These are phyloP conservation scores for Galerucella nymphaeae DNA, from an alignment of 2,888 invertebrate species.

Conservation along the genomic window DNA sequence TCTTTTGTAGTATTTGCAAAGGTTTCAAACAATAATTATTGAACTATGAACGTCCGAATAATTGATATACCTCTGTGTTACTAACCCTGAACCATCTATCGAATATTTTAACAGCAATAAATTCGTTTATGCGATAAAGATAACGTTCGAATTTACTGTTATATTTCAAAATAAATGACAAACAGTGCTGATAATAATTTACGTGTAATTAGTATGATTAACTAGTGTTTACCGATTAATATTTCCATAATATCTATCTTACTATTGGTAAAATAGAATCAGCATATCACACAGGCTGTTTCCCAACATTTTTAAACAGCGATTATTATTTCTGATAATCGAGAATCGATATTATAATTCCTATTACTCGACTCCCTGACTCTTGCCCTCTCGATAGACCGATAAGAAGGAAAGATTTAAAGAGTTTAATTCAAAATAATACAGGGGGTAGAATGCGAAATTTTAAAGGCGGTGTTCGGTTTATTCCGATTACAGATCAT, in stretches of 20 bases:
- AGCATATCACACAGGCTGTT: no score
- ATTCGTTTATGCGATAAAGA: constrained; percentile 41
- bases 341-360: constrained; percentile 34
- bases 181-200: constrained; percentile 48
- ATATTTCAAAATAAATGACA: constrained; percentile 49
- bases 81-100: constrained; percentile 25
- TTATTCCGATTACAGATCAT: constrained; percentile 2
- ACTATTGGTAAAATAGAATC: background rate
- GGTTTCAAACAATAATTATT: background rate
- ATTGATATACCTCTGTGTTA: constrained; percentile 13
- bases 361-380: constrained; percentile 19
- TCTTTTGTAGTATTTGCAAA: no score
- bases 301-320: background rate
- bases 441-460: constrained; percentile 54
- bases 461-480: constrained; percentile 7
- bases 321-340: constrained; percentile 34
- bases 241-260: constrained; percentile 6
- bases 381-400: constrained; percentile 27
- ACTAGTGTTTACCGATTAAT: constrained; percentile 47
- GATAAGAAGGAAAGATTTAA: constrained; percentile 31
- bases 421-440: constrained; percentile 49
- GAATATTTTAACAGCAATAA: constrained; percentile 37
- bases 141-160: constrained; percentile 44
- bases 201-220: constrained; percentile 50
- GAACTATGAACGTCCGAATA: constrained; percentile 6